phyloP scores from a whole-genome alignment of 2,888 invertebrate genomes.

The Andrena trimmerana region DNA sequence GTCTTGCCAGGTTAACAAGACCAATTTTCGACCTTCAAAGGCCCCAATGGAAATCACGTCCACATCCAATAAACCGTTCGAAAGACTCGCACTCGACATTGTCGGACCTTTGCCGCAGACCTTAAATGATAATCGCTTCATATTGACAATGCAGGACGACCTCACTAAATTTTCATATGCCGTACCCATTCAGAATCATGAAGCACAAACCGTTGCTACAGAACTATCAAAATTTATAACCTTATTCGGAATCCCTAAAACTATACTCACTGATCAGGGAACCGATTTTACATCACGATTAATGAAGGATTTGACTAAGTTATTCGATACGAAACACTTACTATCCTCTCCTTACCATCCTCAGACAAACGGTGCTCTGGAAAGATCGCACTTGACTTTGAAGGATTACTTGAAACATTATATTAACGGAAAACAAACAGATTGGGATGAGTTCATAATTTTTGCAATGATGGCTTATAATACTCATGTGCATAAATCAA shows the following conservation, averaged over 20 bases:
- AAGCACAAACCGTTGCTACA: conserved; percentile 11
- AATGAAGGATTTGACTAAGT: conserved; percentile 11
- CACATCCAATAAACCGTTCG: conserved; percentile 20
- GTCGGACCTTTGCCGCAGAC: conserved; percentile 28
- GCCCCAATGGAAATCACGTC: conserved; percentile 24
- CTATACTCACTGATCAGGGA: conserved; percentile 27
- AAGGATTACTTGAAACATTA: conserved; percentile 16
- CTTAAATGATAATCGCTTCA: conserved; percentile 20
- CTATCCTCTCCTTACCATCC: conserved; percentile 26
- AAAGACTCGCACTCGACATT: not conserved
- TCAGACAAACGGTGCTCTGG: too few relatives aligned
- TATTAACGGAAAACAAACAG: not conserved
- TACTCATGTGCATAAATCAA: not conserved
- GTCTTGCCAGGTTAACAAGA: conserved; percentile 26
- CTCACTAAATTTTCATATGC: conserved; percentile 27
- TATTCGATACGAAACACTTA: conserved; percentile 13
- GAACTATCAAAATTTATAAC: conserved; percentile 27
- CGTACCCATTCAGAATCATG: conserved; percentile 16
- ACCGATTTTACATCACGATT: conserved; percentile 18
- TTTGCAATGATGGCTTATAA: conserved; percentile 30
- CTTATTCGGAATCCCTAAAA: conserved; percentile 30
- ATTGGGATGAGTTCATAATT: conserved; percentile 11
- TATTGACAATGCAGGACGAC: conserved; percentile 31
- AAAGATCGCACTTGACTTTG: too few relatives aligned
- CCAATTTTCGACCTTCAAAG: conserved; percentile 17